A percentile compares a stretch with the other conserved stretches of the same genome.
These are phyloP conservation scores for Rhingia rostrata DNA, from an alignment of 2,888 invertebrate genomes.

Conservation along the genomic window DNA sequence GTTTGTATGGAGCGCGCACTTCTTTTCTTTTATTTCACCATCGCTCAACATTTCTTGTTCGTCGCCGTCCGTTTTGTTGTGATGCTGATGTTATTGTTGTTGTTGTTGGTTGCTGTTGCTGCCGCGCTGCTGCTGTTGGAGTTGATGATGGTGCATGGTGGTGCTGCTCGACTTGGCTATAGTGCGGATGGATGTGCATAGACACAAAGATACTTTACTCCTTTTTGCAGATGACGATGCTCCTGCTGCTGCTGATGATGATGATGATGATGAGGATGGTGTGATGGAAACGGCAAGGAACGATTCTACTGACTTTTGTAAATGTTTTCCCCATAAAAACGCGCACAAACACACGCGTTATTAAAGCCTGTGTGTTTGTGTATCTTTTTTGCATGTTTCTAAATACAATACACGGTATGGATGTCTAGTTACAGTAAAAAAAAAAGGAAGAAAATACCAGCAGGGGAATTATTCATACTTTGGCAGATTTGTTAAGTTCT, in stretches of 20 bases:
- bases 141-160: constrained; percentile 19
- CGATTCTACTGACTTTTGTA: constrained; percentile 64
- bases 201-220: constrained; percentile 58
- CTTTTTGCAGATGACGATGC: constrained; percentile 57
- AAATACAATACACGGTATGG: constrained; percentile 10
- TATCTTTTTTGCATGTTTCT: constrained; percentile 22
- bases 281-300: constrained; percentile 50
- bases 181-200: constrained; percentile 42
- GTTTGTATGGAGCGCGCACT: constrained; percentile 45
- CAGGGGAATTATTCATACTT: constrained; percentile 68
- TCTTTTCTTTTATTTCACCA: constrained; percentile 59
- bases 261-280: constrained; percentile 46
- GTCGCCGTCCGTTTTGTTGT: constrained; percentile 32
- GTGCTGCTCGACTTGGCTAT: constrained; percentile 3
- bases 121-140: constrained; percentile 24
- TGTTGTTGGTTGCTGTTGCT: constrained; percentile 26
- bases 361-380: constrained; percentile 20
- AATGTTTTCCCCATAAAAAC: constrained; percentile 29
- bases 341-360: constrained; percentile 12
- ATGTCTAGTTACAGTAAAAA: background rate
- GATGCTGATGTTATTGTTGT: constrained; percentile 23
- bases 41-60: constrained; percentile 71
- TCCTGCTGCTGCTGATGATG: constrained; percentile 53
- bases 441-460: constrained; percentile 30
- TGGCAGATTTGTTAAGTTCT: constrained; percentile 69